These are phyloP conservation scores for Apteryx mantelli DNA, from an alignment of 2,113 vertebrate genomes.

Conservation along the genomic window DNA sequence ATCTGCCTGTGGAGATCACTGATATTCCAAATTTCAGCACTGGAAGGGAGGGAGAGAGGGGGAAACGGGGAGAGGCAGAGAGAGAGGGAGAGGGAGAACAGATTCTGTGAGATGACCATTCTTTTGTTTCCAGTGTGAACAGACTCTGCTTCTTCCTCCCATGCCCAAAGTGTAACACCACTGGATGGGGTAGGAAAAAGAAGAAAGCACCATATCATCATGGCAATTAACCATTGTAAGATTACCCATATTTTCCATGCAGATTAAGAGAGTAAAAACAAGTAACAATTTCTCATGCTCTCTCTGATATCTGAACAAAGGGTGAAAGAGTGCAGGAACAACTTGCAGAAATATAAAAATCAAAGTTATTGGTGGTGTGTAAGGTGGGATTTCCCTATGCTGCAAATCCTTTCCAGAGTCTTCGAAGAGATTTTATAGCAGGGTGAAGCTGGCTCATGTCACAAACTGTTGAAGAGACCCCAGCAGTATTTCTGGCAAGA, in stretches of 20 bases:
- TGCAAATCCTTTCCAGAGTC: not conserved
- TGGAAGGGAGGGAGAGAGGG: not conserved
- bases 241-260: not conserved
- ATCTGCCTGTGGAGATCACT: not conserved
- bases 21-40: not conserved
- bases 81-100: not conserved
- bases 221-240: not conserved
- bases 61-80: no score
- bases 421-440: not conserved
- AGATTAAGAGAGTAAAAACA: not conserved
- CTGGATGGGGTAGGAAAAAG: not conserved
- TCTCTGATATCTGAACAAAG: not conserved
- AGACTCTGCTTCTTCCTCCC: not conserved
- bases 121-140: not conserved
- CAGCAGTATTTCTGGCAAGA: not conserved
- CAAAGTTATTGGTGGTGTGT: not conserved
- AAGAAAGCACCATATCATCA: not conserved
- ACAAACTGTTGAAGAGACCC: not conserved
- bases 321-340: not conserved
- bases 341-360: not conserved
- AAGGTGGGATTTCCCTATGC: not conserved
- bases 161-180: not conserved
- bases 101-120: not conserved
- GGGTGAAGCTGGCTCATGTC: not conserved
- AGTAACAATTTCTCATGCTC: not conserved